These are phyloP conservation scores for Lasius fuliginosus DNA, from an alignment of 2,888 invertebrate species.

Conservation along the genomic window DNA sequence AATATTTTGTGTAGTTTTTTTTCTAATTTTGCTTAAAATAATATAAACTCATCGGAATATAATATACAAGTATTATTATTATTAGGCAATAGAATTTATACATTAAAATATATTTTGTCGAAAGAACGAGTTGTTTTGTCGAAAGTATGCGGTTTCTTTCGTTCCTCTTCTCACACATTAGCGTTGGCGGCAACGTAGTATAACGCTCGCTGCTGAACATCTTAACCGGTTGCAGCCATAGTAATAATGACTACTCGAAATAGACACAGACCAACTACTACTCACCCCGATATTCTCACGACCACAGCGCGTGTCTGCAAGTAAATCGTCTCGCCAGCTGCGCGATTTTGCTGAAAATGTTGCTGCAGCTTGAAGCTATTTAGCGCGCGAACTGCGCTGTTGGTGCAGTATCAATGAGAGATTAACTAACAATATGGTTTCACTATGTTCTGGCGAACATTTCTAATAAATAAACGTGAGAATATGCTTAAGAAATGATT, in stretches of 20 bases:
- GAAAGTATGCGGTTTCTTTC: conserved; percentile 6
- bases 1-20: background rate
- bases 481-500: background rate
- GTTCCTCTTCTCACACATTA: background rate
- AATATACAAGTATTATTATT: background rate
- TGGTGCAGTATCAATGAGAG: background rate
- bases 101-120: background rate
- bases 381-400: background rate
- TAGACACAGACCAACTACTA: conserved; percentile 51
- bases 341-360: conserved; percentile 28
- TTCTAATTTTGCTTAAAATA: background rate
- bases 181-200: conserved; percentile 47
- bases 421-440: background rate
- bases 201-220: conserved; percentile 65
- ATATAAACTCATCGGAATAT: background rate
- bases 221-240: conserved; percentile 62
- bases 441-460: background rate
- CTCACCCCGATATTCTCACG: conserved; percentile 70
- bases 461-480: background rate
- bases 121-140: conserved; percentile 19
- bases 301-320: conserved; percentile 62
- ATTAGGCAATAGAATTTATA: background rate
- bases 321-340: background rate
- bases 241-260: conserved; percentile 64
- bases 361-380: background rate